Percentiles rank a stretch among this genome's conserved stretches.
Conservation (phyloP, 2,113 vertebrate genomes). For the Dunckerocampus dactyliophorus region DNA sequence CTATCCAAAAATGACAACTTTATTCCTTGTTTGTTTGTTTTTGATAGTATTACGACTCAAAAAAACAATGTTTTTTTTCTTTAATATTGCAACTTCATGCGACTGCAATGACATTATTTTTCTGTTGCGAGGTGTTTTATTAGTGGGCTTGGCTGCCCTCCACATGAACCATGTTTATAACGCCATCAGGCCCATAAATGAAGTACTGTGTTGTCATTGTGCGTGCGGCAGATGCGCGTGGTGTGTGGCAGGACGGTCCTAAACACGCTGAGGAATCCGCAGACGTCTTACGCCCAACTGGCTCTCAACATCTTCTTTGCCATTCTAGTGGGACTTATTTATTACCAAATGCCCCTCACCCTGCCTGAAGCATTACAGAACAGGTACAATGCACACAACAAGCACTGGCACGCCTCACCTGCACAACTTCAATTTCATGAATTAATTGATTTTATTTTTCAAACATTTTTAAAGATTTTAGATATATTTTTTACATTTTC, state of each 20-base stretch:
- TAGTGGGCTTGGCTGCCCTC: conserved; percentile 10
- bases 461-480: too few species aligned
- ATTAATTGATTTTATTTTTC: too few species aligned
- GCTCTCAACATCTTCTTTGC: conserved; percentile 70
- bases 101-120: too few species aligned
- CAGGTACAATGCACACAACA: conserved; percentile 59
- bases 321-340: conserved; percentile 75
- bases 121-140: conserved; percentile 7
- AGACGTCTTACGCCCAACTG: conserved; percentile 75
- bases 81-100: too few species aligned
- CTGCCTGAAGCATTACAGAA: conserved; percentile 76
- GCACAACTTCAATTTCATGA: too few species aligned
- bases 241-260: conserved; percentile 65
- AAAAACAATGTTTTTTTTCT: too few species aligned
- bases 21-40: too few species aligned
- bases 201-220: conserved; percentile 6
- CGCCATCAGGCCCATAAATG: conserved; percentile 11
- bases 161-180: conserved; percentile 21
- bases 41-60: too few species aligned
- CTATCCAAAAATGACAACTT: too few species aligned
- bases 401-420: too few species aligned
- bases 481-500: too few species aligned
- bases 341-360: conserved; percentile 71
- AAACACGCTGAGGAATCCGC: conserved; percentile 74
- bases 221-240: conserved; percentile 62